Conservation (phyloP, 2,113 vertebrate species). For the Leptosomus discolor region DNA sequence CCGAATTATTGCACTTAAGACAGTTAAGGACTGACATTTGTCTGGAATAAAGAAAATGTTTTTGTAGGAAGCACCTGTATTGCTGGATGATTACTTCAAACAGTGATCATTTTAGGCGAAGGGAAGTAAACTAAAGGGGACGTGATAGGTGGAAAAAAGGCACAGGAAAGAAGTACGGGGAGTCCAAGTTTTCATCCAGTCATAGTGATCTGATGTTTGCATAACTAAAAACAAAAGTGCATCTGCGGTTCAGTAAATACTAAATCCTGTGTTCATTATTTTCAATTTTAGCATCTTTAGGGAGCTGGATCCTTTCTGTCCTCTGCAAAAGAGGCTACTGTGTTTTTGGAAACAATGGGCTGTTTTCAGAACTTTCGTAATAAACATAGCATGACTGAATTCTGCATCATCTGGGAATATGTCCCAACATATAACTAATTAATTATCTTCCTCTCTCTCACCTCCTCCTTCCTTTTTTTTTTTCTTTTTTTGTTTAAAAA, state of each 20-base stretch:
- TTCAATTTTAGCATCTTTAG: background rate
- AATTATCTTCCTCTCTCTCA: background rate
- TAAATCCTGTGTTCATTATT: background rate
- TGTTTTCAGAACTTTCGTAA: background rate
- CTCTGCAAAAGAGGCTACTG: background rate
- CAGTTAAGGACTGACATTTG: background rate
- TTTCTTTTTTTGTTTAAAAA: background rate
- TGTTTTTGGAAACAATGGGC: background rate
- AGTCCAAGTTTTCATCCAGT: background rate
- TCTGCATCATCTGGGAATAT: background rate
- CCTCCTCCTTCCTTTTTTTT: accelerated
- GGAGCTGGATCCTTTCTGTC: background rate
- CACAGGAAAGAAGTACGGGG: no score
- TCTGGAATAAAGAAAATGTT: background rate
- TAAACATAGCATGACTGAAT: background rate
- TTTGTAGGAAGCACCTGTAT: background rate
- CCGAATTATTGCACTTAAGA: background rate
- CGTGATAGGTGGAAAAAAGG: background rate
- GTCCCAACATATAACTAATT: background rate
- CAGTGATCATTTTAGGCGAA: background rate
- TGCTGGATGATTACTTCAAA: background rate
- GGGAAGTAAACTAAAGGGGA: background rate
- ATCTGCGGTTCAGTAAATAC: background rate
- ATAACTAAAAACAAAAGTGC: background rate
- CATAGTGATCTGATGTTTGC: background rate